Percentiles rank a stretch among this genome's conserved stretches.
phyloP scores from a whole-genome alignment of 2,797 vertebrate genomes.

The Rhincodon typus region DNA sequence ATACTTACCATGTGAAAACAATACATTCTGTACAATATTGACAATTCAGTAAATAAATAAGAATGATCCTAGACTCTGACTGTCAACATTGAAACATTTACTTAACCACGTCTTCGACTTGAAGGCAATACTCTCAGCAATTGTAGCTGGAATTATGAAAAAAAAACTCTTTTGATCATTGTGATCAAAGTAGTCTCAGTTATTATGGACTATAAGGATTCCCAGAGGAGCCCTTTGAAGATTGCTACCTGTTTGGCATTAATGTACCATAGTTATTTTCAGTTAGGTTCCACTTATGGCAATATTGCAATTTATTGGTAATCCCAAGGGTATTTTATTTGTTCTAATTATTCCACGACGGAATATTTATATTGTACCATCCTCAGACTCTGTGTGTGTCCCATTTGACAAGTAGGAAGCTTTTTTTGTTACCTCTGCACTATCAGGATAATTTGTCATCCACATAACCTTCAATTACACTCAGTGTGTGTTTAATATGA shows the following conservation, averaged over 20 bases:
- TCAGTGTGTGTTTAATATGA: not conserved
- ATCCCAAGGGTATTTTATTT: slow-evolving; percentile 6
- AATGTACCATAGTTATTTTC: not conserved
- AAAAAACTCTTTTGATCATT: slow-evolving; percentile 10
- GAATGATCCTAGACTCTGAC: not conserved
- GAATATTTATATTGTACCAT: not conserved
- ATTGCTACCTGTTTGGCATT: not conserved
- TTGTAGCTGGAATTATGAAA: not conserved
- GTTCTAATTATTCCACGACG: not conserved
- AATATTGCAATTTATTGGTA: not conserved
- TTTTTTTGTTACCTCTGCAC: not conserved
- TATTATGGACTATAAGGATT: not conserved
- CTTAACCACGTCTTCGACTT: not conserved
- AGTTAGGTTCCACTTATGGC: not conserved
- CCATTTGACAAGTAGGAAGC: not conserved
- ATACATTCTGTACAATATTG: not conserved
- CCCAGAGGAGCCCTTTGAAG: slow-evolving; percentile 4
- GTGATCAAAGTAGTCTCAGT: not conserved
- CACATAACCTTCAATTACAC: not conserved
- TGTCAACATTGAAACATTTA: slow-evolving; percentile 1
- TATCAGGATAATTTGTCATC: not conserved
- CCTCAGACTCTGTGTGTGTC: not conserved
- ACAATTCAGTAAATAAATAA: not conserved
- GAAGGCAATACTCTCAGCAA: not conserved
- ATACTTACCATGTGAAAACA: not conserved